Conservation (phyloP, 1,140 invertebrate species). For the Tetramorium simillimum region DNA sequence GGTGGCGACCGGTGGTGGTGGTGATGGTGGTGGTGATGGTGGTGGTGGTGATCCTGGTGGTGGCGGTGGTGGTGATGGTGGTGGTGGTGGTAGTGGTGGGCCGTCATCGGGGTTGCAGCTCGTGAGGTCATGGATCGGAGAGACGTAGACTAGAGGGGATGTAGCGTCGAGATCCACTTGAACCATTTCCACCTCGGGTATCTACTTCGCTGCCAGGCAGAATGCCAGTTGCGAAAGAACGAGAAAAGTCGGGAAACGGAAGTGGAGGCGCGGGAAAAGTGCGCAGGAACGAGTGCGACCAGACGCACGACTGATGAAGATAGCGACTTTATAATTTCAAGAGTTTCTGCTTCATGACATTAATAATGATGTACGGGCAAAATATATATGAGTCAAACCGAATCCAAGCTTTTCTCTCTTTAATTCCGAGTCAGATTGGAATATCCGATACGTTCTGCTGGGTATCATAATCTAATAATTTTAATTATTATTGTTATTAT, state of each 20-base stretch:
- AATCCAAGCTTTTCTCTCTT: neutral
- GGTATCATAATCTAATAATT: neutral
- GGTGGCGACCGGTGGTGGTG: neutral
- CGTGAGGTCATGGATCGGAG: constrained; percentile 9
- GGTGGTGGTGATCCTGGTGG: neutral
- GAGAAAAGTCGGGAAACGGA: constrained; percentile 56
- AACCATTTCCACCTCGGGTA: constrained; percentile 71
- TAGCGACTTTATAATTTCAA: constrained; percentile 9
- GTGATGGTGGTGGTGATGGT: neutral
- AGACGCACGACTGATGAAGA: constrained; percentile 5
- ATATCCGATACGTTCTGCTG: neutral
- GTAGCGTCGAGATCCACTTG: constrained; percentile 62
- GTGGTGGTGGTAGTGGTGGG: neutral
- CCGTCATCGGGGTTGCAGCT: constrained; percentile 28
- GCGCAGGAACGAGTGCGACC: neutral
- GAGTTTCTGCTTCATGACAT: neutral
- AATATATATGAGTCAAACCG: neutral
- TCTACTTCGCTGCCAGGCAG: constrained; percentile 44
- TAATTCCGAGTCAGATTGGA: neutral
- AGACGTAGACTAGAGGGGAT: constrained; percentile 36
- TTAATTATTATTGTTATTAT: constrained; percentile 1
- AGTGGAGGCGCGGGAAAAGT: constrained; percentile 5
- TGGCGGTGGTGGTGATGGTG: neutral
- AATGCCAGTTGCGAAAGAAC: constrained; percentile 49
- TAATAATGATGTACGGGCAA: neutral